phyloP scores from a whole-genome alignment of 1,140 invertebrate genomes.

The Polypedilum pembai region DNA sequence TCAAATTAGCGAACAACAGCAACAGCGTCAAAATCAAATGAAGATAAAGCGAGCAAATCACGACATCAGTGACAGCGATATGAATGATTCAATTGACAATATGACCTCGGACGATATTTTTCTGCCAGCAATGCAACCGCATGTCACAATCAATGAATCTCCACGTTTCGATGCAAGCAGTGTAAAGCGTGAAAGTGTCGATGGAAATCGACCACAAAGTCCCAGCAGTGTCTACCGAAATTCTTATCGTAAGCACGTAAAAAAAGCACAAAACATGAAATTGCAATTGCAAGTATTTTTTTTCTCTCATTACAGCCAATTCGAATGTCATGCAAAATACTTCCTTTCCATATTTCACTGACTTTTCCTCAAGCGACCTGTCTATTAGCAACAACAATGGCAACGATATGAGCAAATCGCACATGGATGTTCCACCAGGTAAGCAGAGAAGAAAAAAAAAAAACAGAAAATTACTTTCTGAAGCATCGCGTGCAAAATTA shows the following conservation, averaged over 20 bases:
- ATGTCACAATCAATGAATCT: constrained; percentile 39
- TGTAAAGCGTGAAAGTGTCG: constrained; percentile 38
- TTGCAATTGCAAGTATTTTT: not conserved
- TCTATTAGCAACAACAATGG: constrained; percentile 34
- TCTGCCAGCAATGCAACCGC: constrained; percentile 39
- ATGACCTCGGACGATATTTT: constrained; percentile 40
- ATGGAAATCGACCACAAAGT: constrained; percentile 32
- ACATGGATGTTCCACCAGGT: constrained; percentile 44
- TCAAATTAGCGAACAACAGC: not conserved
- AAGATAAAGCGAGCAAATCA: not conserved
- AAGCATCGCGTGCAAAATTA: constrained; percentile 5
- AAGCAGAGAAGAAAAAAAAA: constrained; percentile 32
- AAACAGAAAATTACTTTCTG: constrained; percentile 22
- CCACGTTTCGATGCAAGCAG: constrained; percentile 38
- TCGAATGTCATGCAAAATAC: constrained; percentile 21
- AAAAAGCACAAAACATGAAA: not conserved
- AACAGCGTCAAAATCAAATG: not conserved
- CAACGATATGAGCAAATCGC: constrained; percentile 41
- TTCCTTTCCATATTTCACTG: constrained; percentile 2
- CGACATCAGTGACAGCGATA: constrained; percentile 34
- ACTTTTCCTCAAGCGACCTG: not conserved
- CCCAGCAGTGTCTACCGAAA: constrained; percentile 17
- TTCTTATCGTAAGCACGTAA: not conserved
- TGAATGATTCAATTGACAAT: constrained; percentile 37
- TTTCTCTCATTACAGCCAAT: not conserved